Conservation (phyloP, 2,113 vertebrate species). For the Condylura cristata region DNA sequence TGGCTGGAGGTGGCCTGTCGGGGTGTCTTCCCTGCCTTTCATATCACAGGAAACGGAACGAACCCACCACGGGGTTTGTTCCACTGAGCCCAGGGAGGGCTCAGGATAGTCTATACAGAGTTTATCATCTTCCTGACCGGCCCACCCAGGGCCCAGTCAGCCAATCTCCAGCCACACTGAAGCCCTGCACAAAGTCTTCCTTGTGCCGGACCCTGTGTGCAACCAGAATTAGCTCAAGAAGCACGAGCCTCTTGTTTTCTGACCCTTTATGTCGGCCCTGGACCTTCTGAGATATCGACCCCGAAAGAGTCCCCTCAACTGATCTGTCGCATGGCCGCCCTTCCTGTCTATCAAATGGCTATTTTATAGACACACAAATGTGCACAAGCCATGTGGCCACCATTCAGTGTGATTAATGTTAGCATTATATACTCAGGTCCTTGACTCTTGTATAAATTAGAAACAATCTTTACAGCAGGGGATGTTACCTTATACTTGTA, state of each 20-base stretch:
- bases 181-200: background rate
- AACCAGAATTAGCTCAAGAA: background rate
- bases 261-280: background rate
- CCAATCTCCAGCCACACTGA: fast-evolving
- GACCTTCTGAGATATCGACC: background rate
- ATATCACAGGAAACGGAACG: fast-evolving
- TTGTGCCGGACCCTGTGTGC: background rate
- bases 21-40: background rate
- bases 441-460: background rate
- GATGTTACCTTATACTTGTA: background rate
- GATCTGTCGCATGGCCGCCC: background rate
- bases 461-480: background rate
- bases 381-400: background rate
- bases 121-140: background rate
- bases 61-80: background rate
- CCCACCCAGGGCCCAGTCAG: background rate
- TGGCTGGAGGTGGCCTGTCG: fast-evolving
- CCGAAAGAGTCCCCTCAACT: background rate
- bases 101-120: background rate
- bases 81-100: background rate
- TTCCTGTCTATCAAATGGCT: background rate
- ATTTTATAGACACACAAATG: background rate
- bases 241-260: background rate
- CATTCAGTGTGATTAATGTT: background rate
- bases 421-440: background rate